A percentile compares a stretch with the other conserved stretches of the same genome.
phyloP scores from a whole-genome alignment of 2,797 vertebrate species.

The Octomys mimax region DNA sequence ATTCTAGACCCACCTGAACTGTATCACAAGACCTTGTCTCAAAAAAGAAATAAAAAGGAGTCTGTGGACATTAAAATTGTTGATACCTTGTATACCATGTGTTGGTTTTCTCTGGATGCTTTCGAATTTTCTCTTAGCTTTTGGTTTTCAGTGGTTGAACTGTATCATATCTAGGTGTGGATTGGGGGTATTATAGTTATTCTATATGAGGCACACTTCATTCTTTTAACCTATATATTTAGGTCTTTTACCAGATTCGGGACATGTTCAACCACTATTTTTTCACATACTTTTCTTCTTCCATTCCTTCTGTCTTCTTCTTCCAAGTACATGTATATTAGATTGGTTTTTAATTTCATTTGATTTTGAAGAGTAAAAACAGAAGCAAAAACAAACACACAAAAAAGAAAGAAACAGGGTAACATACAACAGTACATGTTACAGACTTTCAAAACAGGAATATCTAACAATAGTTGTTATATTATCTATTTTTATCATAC shows the following conservation, averaged over 20 bases:
- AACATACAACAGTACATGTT: no score
- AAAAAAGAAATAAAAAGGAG: neutral
- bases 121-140: neutral
- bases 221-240: neutral
- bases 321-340: neutral
- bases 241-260: conserved; percentile 10
- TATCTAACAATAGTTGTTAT: no score
- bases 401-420: no score
- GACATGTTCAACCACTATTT: conserved; percentile 4
- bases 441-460: no score
- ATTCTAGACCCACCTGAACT: neutral
- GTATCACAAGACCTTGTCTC: neutral
- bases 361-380: no score
- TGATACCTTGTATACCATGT: no score
- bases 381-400: no score
- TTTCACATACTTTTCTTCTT: neutral
- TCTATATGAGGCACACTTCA: neutral
- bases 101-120: neutral
- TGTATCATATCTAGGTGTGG: neutral
- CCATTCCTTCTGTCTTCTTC: neutral
- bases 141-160: neutral
- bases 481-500: no score
- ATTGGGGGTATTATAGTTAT: neutral
- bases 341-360: neutral
- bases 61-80: neutral